Percentiles rank a stretch among this genome's conserved stretches.
These are phyloP conservation scores for Allobates femoralis DNA, from an alignment of 2,797 vertebrate genomes.

Conservation along the genomic window DNA sequence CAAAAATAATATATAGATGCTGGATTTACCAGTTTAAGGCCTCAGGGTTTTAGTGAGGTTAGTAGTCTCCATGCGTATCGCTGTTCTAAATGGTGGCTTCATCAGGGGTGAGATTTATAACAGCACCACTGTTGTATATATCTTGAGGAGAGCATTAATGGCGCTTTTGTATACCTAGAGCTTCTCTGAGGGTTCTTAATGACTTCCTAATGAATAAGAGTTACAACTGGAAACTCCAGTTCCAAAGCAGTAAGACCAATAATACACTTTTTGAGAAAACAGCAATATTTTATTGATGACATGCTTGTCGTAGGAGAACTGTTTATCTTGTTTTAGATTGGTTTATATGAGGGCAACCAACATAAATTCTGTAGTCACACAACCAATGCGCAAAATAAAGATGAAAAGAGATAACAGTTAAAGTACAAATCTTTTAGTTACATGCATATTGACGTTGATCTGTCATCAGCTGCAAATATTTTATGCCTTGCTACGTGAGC, in stretches of 20 bases:
- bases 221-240: neutral
- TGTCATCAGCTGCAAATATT: neutral
- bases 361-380: neutral
- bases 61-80: too few relatives aligned
- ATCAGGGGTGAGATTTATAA: too few relatives aligned
- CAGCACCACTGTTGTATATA: neutral
- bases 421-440: conserved; percentile 5
- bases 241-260: neutral
- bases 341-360: neutral
- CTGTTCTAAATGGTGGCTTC: too few relatives aligned
- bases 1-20: too few relatives aligned
- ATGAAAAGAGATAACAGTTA: conserved; percentile 5
- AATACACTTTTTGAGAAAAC: neutral
- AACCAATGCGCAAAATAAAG: neutral
- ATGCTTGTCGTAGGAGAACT: neutral
- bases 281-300: neutral
- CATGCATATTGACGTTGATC: neutral
- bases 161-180: neutral
- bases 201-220: neutral
- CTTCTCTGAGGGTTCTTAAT: too few relatives aligned
- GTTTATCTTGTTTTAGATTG: neutral
- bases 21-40: too few relatives aligned
- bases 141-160: neutral
- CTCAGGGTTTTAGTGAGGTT: too few relatives aligned
- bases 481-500: neutral